phyloP scores from a whole-genome alignment of 2,888 invertebrate genomes.

The Eucriotettix oculatus region DNA sequence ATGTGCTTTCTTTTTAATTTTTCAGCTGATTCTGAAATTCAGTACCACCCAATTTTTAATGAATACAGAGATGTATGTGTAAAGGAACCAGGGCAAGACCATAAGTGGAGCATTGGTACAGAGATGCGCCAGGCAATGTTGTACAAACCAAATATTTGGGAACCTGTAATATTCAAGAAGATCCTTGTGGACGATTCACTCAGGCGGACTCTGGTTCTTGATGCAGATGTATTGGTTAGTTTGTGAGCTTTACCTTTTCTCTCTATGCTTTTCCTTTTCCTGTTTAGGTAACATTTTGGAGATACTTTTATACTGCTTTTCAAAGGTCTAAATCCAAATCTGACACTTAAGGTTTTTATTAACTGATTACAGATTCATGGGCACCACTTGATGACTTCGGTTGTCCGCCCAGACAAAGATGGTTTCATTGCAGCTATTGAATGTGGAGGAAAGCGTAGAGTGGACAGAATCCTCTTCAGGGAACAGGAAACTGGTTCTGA shows the following conservation, averaged over 20 bases:
- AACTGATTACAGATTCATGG: slow-evolving; percentile 7
- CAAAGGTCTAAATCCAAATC: background rate
- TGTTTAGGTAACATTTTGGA: no score
- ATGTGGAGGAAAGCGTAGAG: slow-evolving; percentile 14
- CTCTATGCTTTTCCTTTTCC: no score
- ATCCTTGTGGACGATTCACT: slow-evolving; percentile 11
- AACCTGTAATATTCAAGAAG: slow-evolving; percentile 9
- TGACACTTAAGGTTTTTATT: background rate
- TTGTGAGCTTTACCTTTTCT: background rate
- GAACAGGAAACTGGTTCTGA: background rate
- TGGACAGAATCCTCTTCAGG: slow-evolving; percentile 12
- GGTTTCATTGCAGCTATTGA: slow-evolving; percentile 6
- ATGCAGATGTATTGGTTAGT: slow-evolving; percentile 14
- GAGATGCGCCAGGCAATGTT: slow-evolving; percentile 13
- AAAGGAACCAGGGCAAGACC: slow-evolving; percentile 12
- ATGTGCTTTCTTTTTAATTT: background rate
- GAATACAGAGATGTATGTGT: slow-evolving; percentile 13
- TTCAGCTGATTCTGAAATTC: slow-evolving; percentile 11
- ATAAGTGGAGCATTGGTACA: slow-evolving; percentile 14
- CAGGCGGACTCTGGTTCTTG: slow-evolving; percentile 13
- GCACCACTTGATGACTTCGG: slow-evolving; percentile 5
- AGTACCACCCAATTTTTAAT: slow-evolving; percentile 11
- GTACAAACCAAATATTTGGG: slow-evolving; percentile 6
- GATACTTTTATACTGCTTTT: no score
- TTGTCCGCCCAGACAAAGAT: slow-evolving; percentile 5